These are phyloP conservation scores for Eutrigla gurnardus DNA, from an alignment of 2,797 vertebrate species.

Conservation along the genomic window DNA sequence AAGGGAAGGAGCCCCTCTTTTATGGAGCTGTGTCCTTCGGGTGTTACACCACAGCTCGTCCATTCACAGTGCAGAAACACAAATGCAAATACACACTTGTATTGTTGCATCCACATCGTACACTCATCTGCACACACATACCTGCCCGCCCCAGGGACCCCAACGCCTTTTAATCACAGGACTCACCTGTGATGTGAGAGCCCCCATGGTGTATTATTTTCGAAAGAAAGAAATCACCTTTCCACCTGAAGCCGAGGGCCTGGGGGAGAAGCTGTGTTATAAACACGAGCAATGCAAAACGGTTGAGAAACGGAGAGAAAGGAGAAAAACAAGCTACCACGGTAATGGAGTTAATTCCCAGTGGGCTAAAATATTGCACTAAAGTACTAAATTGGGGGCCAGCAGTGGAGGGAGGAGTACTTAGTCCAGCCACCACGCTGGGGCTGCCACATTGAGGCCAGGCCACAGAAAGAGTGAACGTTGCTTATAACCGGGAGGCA, in stretches of 20 bases:
- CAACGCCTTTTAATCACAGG: slow-evolving; percentile 67
- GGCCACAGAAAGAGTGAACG: slow-evolving; percentile 49
- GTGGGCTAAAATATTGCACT: slow-evolving; percentile 65
- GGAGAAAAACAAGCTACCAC: slow-evolving; percentile 55
- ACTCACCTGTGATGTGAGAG: slow-evolving; percentile 54
- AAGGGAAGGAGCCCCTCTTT: slow-evolving; percentile 10
- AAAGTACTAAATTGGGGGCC: slow-evolving; percentile 65
- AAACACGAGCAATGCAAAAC: slow-evolving; percentile 71
- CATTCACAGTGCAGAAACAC: slow-evolving; percentile 23
- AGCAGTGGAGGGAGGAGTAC: slow-evolving; percentile 56
- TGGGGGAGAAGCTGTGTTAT: slow-evolving; percentile 73
- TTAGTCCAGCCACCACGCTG: slow-evolving; percentile 56
- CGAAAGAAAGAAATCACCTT: slow-evolving; percentile 62
- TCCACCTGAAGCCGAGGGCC: slow-evolving; percentile 55
- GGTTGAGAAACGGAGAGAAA: slow-evolving; percentile 48
- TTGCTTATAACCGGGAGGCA: slow-evolving; percentile 50
- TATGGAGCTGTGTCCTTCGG: slow-evolving; percentile 39
- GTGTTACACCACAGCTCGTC: slow-evolving; percentile 20
- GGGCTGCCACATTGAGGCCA: slow-evolving; percentile 63
- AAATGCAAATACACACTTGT: slow-evolving; percentile 40
- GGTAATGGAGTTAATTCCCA: slow-evolving; percentile 84
- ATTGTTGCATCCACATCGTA: slow-evolving; percentile 1
- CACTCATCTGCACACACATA: slow-evolving; percentile 15
- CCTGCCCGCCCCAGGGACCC: slow-evolving; percentile 27
- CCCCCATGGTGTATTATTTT: slow-evolving; percentile 52